These are phyloP conservation scores for Ptychobarbus kaznakovi DNA, from an alignment of 2,797 vertebrate genomes.

Conservation along the genomic window DNA sequence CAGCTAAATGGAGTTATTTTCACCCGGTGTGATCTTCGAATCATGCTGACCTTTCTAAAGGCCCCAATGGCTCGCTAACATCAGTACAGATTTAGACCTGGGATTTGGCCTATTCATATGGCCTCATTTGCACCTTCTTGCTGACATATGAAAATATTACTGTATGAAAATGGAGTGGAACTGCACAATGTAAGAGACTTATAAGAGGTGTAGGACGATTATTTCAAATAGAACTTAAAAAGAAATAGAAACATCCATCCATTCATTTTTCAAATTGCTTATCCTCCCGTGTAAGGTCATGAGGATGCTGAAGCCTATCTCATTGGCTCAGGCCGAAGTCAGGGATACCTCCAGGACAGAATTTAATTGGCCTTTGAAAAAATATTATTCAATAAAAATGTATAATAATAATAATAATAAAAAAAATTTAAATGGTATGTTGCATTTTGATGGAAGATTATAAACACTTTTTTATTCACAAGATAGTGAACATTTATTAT, in stretches of 20 bases:
- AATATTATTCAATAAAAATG: neutral
- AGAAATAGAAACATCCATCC: neutral
- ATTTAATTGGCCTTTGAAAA: neutral
- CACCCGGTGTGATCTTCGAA: constrained; percentile 43
- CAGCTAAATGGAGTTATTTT: constrained; percentile 31
- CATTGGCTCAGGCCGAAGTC: neutral
- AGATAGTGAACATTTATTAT: neutral
- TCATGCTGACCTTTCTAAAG: constrained; percentile 51
- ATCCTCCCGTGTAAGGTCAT: neutral
- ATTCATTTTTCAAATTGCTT: neutral
- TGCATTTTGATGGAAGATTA: neutral
- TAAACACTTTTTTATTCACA: neutral
- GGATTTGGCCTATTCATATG: constrained; percentile 22
- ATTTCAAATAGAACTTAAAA: neutral
- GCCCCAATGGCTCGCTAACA: constrained; percentile 27
- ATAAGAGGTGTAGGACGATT: neutral
- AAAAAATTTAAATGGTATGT: neutral
- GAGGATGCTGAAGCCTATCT: neutral
- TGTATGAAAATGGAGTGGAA: constrained; percentile 4
- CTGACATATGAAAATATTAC: constrained; percentile 33
- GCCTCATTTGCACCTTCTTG: constrained; percentile 12
- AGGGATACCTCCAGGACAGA: neutral
- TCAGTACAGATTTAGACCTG: constrained; percentile 38
- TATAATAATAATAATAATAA: neutral
- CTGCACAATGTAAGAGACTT: neutral